phyloP scores from a whole-genome alignment of 1,140 invertebrate species.

The Adoxophyes honmai region DNA sequence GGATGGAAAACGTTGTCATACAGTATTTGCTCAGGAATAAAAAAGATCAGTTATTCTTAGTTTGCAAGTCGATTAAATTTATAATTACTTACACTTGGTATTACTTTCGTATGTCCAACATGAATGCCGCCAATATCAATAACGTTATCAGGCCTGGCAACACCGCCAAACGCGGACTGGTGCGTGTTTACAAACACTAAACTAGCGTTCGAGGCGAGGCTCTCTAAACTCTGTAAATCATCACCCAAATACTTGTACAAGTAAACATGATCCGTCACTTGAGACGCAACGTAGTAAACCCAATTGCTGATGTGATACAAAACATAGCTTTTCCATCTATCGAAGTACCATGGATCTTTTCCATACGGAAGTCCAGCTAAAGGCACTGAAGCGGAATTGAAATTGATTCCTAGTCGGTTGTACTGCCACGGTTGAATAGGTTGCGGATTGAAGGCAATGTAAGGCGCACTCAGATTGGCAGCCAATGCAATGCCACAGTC shows the following conservation, averaged over 20 bases:
- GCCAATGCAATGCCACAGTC: slow-evolving; percentile 80
- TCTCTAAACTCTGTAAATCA: slow-evolving; percentile 74
- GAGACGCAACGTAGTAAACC: slow-evolving; percentile 69
- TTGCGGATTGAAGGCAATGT: slow-evolving; percentile 79
- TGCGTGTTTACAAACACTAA: slow-evolving; percentile 80
- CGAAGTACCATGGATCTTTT: slow-evolving; percentile 76
- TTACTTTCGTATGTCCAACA: slow-evolving; percentile 55
- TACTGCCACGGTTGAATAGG: slow-evolving; percentile 80
- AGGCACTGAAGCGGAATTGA: slow-evolving; percentile 78
- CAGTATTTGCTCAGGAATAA: no score
- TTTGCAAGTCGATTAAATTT: no score
- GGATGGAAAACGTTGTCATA: no score
- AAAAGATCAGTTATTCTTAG: no score
- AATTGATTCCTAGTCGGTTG: slow-evolving; percentile 74
- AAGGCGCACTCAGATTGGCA: slow-evolving; percentile 77
- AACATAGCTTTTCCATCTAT: slow-evolving; percentile 77
- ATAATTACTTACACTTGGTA: slow-evolving; percentile 64
- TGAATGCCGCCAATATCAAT: slow-evolving; percentile 80
- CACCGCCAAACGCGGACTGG: slow-evolving; percentile 69
- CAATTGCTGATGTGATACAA: slow-evolving; percentile 70
- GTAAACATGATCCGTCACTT: slow-evolving; percentile 75
- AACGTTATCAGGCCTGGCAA: slow-evolving; percentile 76
- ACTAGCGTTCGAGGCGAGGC: slow-evolving; percentile 77
- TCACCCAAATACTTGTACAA: slow-evolving; percentile 77
- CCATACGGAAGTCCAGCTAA: slow-evolving; percentile 69